A percentile compares a stretch with the other conserved stretches of the same genome.
phyloP scores from a whole-genome alignment of 2,888 invertebrate genomes.

The Sphaerophoria taeniata region DNA sequence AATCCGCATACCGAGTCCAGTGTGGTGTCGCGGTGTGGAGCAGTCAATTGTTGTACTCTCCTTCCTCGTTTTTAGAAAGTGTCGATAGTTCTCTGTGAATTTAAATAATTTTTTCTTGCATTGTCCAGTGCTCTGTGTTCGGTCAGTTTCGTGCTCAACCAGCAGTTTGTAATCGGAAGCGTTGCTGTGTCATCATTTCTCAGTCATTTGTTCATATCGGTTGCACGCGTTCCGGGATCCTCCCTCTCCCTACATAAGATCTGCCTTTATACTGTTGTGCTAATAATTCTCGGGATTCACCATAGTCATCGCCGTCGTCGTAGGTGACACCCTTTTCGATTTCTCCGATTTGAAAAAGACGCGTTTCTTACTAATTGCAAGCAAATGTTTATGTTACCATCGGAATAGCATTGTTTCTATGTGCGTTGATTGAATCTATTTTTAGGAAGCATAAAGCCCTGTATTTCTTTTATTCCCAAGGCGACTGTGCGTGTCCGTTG shows the following conservation, averaged over 20 bases:
- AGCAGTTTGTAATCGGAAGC: constrained; percentile 29
- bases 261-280: constrained; percentile 20
- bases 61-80: constrained; percentile 28
- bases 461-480: constrained; percentile 1
- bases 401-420: not conserved
- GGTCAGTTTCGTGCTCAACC: no score
- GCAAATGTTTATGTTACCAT: constrained; percentile 19
- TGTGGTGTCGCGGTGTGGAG: not conserved
- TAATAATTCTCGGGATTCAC: constrained; percentile 27
- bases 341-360: constrained; percentile 1
- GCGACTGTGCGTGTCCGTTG: constrained; percentile 19
- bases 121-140: not conserved
- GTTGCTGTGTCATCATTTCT: constrained; percentile 29
- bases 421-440: constrained; percentile 22
- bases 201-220: constrained; percentile 9
- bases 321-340: constrained; percentile 31
- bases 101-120: constrained; percentile 20
- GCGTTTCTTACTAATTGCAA: constrained; percentile 25
- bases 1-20: constrained; percentile 5
- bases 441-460: not conserved
- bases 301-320: constrained; percentile 21
- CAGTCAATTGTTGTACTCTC: constrained; percentile 18
- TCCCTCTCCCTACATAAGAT: constrained; percentile 1
- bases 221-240: constrained; percentile 43
- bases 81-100: constrained; percentile 33